Base-by-base conservation (phyloP, 2,113 vertebrate genomes). In the Motacilla tschutschensis region DNA sequence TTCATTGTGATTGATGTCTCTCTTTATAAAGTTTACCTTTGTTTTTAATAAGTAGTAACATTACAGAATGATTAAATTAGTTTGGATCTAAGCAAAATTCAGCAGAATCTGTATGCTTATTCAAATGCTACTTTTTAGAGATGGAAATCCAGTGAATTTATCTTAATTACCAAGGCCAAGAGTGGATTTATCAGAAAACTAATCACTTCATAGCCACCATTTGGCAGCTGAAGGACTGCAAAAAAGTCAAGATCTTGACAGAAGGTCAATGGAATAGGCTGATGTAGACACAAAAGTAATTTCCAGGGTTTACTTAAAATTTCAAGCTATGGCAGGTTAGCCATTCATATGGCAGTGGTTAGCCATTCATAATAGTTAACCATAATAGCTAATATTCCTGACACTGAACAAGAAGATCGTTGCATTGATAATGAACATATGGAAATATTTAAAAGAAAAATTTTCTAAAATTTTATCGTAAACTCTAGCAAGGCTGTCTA, bases 161-260 rank as follows among this genome's bases (percentile, higher is more conserved):
- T 87, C 64, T 85, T 87, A 35, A 62, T 91, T 91, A 83, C 4
- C 15, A 11, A 83, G 62, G 58, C 58, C 46, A 87, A 57, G 13
- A 85, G 51, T 35, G 26, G 41, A 69, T 91, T 90, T 83, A 40
- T 85, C 73, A 89, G 74, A 80, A 85, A 88, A 83, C 35, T 40
- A 83, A 92, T 89, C 29, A 81, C 38, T 80, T 85, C 16, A 28
- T 21, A 83, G 66, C 46, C 60, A 85, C 71, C 12, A 57, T 38
- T 3, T 93, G 77, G 88, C 83, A 79, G 74, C n/a, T 33, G 51
- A 75, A 74, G 66, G 76, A 72, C 47, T 72, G 48, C 44, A 74
- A 89, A 87, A 83, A 92, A 88, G n/a, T 50, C 59, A 81, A 69
- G 66, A 89, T 86, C 5, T 59, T 89, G 70, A 81, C 35, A 76